These are phyloP conservation scores for Laupala kohalensis DNA, from an alignment of 1,140 invertebrate species.

Conservation along the genomic window DNA sequence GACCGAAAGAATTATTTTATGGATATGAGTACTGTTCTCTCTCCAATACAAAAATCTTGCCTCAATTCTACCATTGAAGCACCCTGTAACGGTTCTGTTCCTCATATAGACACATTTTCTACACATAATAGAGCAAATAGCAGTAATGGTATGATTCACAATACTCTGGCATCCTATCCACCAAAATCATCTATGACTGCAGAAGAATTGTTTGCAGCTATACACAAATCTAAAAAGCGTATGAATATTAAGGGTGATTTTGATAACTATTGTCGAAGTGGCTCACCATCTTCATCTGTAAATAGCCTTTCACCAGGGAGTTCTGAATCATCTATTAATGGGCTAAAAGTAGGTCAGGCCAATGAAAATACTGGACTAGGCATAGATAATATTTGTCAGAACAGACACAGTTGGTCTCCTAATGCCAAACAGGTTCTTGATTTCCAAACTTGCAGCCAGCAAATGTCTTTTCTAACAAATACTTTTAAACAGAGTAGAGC, in stretches of 20 bases:
- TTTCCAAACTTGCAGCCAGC: constrained; percentile 21
- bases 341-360: constrained; percentile 28
- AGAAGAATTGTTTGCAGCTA: constrained; percentile 60
- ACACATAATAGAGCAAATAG: background rate
- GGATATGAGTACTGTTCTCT: background rate
- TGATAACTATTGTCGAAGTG: constrained; percentile 25
- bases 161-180: background rate
- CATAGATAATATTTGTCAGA: constrained; percentile 17
- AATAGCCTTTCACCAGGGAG: constrained; percentile 35
- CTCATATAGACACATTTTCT: background rate
- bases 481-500: constrained; percentile 29
- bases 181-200: constrained; percentile 58
- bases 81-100: background rate
- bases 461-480: constrained; percentile 20
- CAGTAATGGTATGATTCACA: background rate
- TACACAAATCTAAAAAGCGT: constrained; percentile 62
- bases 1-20: background rate
- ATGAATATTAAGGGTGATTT: constrained; percentile 40
- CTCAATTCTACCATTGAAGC: background rate
- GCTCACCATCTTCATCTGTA: constrained; percentile 37
- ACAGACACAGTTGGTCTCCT: constrained; percentile 36
- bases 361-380: constrained; percentile 10
- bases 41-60: background rate
- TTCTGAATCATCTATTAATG: constrained; percentile 32
- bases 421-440: constrained; percentile 29